These are phyloP conservation scores for Rhynchomys soricoides DNA, from an alignment of 2,113 vertebrate genomes.

Conservation along the genomic window DNA sequence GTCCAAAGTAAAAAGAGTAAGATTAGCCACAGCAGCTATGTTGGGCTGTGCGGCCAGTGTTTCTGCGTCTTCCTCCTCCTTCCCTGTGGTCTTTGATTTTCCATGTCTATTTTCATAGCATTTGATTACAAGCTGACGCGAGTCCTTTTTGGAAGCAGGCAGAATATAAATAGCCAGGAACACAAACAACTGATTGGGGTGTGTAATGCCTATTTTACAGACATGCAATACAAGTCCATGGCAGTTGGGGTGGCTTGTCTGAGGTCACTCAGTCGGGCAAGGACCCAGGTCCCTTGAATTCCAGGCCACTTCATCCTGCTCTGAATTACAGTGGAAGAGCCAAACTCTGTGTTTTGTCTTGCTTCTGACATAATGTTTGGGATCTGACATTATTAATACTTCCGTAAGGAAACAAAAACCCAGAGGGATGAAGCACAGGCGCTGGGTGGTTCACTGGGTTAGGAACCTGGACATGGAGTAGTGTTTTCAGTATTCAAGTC, in stretches of 20 bases:
- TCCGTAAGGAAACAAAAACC: neutral
- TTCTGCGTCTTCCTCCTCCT: constrained; percentile 71
- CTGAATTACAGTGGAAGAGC: neutral
- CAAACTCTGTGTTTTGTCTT: neutral
- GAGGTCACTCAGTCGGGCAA: constrained; percentile 54
- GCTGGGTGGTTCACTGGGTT: neutral
- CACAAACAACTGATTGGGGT: constrained; percentile 79
- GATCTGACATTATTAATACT: neutral
- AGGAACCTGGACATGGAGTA: neutral
- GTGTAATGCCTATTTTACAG: constrained; percentile 73
- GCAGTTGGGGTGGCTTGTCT: constrained; percentile 72
- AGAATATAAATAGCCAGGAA: constrained; percentile 75
- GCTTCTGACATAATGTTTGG: neutral
- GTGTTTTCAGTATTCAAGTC: neutral
- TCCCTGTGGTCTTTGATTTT: constrained; percentile 78
- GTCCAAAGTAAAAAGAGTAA: constrained; percentile 75
- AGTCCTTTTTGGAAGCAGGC: constrained; percentile 77
- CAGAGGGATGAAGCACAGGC: neutral
- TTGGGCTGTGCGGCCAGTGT: constrained; percentile 52
- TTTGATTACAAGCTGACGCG: constrained; percentile 81
- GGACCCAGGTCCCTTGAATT: constrained; percentile 38
- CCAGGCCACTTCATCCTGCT: neutral
- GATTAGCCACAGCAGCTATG: constrained; percentile 73
- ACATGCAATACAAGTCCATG: constrained; percentile 55
- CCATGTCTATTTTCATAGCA: constrained; percentile 80